These are phyloP conservation scores for Astreopora myriophthalma DNA, from an alignment of 64 coral and sea anemone genomes.

Conservation along the genomic window DNA sequence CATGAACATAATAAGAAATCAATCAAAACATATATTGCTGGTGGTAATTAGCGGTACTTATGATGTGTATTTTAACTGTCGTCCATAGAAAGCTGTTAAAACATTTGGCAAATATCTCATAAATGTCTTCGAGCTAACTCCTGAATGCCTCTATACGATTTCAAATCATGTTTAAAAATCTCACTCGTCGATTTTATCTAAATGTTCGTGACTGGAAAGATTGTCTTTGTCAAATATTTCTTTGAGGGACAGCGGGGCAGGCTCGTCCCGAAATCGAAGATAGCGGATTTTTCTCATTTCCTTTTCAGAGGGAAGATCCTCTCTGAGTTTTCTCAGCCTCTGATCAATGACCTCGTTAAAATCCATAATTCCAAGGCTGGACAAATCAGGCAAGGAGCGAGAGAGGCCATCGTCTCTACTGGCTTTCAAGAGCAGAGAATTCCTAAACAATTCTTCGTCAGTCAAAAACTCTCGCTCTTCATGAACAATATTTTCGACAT, in stretches of 20 bases:
- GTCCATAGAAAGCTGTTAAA: background rate
- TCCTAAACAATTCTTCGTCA: constrained; percentile 71
- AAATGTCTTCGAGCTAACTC: background rate
- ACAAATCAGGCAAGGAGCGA: constrained; percentile 64
- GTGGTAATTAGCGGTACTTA: background rate
- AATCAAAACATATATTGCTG: background rate
- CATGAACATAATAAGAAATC: background rate
- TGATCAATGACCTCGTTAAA: constrained; percentile 94
- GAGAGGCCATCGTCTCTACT: constrained; percentile 37
- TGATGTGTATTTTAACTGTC: background rate
- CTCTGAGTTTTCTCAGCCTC: constrained; percentile 55
- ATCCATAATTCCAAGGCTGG: constrained; percentile 88
- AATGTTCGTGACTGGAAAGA: background rate
- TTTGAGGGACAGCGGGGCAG: constrained; percentile 11
- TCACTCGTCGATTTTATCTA: constrained; percentile 40
- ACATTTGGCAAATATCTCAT: background rate
- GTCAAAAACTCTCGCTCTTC: background rate
- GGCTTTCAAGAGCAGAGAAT: constrained; percentile 73
- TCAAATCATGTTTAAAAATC: background rate
- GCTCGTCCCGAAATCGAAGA: constrained; percentile 62
- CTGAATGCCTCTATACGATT: background rate
- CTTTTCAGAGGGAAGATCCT: constrained; percentile 68
- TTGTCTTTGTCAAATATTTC: constrained; percentile 61
- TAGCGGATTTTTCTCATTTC: constrained; percentile 91
- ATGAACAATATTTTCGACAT: background rate